These are phyloP conservation scores for Dilophus febrilis DNA, from an alignment of 2,888 invertebrate genomes.

Conservation along the genomic window DNA sequence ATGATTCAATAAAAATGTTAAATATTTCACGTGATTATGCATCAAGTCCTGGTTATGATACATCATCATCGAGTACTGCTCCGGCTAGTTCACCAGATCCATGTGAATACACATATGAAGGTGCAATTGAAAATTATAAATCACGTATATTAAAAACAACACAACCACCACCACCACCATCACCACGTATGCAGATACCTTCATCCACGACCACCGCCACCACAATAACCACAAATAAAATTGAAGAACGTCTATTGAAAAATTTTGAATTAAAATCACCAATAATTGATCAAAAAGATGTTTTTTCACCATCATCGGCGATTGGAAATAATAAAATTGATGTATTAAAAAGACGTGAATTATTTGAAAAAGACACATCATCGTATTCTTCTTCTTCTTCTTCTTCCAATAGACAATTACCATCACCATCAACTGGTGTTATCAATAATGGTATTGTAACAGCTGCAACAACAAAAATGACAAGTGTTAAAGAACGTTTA, in stretches of 20 bases:
- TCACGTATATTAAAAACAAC: constrained; percentile 42
- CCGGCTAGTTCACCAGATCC: constrained; percentile 51
- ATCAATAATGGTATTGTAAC: no score
- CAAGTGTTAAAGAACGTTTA: constrained; percentile 55
- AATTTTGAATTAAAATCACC: constrained; percentile 34
- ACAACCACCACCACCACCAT: neutral
- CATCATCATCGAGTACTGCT: constrained; percentile 43
- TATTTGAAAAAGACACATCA: constrained; percentile 50
- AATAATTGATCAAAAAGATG: constrained; percentile 28
- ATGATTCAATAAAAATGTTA: no score
- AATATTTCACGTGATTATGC: constrained; percentile 25
- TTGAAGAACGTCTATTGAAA: constrained; percentile 43
- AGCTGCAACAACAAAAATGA: no score
- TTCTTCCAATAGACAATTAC: constrained; percentile 22
- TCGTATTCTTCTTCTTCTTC: constrained; percentile 12
- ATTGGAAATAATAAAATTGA: no score
- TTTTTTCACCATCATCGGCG: constrained; percentile 55
- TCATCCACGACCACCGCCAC: no score
- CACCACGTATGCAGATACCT: no score
- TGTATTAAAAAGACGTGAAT: constrained; percentile 62
- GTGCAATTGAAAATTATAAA: constrained; percentile 73
- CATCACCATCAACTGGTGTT: constrained; percentile 39
- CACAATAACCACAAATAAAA: constrained; percentile 24
- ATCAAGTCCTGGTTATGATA: constrained; percentile 36
- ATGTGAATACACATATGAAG: constrained; percentile 73